These are phyloP conservation scores for Zeus faber DNA, from an alignment of 2,113 vertebrate species.

Conservation along the genomic window DNA sequence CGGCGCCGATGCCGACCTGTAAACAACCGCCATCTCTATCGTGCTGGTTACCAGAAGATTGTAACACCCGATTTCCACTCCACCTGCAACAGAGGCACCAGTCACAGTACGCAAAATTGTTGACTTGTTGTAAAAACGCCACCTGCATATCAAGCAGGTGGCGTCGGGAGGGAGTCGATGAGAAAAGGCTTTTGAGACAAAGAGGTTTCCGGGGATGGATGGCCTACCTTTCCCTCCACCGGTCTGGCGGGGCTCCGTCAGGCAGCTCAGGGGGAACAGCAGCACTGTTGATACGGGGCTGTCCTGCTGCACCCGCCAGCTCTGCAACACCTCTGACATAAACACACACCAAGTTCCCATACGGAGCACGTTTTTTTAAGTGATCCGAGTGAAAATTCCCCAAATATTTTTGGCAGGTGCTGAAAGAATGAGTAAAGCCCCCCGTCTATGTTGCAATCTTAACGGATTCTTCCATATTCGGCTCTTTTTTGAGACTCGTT, in stretches of 20 bases:
- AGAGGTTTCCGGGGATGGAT: too few relatives aligned
- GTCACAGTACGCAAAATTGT: neutral
- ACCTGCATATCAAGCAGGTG: neutral
- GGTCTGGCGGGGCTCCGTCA: constrained; percentile 8
- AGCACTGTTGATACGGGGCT: constrained; percentile 86
- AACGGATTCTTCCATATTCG: too few relatives aligned
- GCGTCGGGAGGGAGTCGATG: neutral
- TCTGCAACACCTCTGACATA: constrained; percentile 77
- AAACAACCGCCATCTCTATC: constrained; percentile 85
- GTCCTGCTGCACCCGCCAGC: constrained; percentile 86
- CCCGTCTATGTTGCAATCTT: too few relatives aligned
- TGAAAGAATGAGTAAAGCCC: too few relatives aligned
- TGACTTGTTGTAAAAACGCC: too few relatives aligned
- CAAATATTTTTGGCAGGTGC: too few relatives aligned
- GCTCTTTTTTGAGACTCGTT: too few relatives aligned
- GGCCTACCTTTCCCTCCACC: constrained; percentile 38
- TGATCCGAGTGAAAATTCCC: too few relatives aligned
- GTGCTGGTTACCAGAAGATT: constrained; percentile 84
- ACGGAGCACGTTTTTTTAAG: too few relatives aligned
- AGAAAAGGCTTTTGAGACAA: too few relatives aligned
- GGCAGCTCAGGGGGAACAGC: constrained; percentile 72
- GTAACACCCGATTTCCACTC: constrained; percentile 59
- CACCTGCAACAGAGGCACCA: constrained; percentile 8
- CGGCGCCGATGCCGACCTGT: constrained; percentile 70
- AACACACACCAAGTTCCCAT: constrained; percentile 17